Evolutionary conservation across 2,888 invertebrate species (phyloP), one percentile per base, ranked within the genome.

Genomic region (Heliconius aoede): DNA sequence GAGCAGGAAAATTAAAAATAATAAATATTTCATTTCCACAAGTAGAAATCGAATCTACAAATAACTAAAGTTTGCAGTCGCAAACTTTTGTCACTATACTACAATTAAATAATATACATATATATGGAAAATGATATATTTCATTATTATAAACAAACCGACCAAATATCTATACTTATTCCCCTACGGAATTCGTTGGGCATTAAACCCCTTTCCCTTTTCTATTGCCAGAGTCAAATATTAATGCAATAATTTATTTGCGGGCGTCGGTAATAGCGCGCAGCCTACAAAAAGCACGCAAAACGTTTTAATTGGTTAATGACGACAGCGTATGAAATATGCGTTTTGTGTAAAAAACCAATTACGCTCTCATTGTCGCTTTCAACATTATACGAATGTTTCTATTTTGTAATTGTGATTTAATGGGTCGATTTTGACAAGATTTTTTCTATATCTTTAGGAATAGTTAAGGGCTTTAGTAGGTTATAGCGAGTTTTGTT

Each of bases 301-400:
- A 79, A 77, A 71, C 36, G 73, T 32, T 72, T 72, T 76, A 80
- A 79, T 77, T 79, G 74, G 73, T 62, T 78, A 81, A 82, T 82
- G 77, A 80, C 79, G 80, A 82, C 81, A 76, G 77, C 73, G 40
- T 82, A 83, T 91, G 87, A 92, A 88, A 89, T 90, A 92, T 89
- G 85, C 88, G 84, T 15, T 24, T 30, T 85, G 83, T 81, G 84
- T 84, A 90, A 90, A 91, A 91, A 91, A 89, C 88, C 89, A 90
- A 91, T 91, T 92, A 89, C 85, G 81, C 82, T 85, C 87, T 86
- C 87, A 88, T 88, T 88, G 87, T 89, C 84, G 83, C 81, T 46
- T 79, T 67, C 68, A 78, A 74, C 73, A 67, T 62, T 60, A 11
- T 21, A 28, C 67, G 18, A 67, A 74, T 69, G 65, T 51, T 72